Percentiles rank a stretch among this genome's conserved stretches.
Evolutionary conservation across 1,140 invertebrate genomes (phyloP).

Genomic region (Leucophenga varia): DNA sequence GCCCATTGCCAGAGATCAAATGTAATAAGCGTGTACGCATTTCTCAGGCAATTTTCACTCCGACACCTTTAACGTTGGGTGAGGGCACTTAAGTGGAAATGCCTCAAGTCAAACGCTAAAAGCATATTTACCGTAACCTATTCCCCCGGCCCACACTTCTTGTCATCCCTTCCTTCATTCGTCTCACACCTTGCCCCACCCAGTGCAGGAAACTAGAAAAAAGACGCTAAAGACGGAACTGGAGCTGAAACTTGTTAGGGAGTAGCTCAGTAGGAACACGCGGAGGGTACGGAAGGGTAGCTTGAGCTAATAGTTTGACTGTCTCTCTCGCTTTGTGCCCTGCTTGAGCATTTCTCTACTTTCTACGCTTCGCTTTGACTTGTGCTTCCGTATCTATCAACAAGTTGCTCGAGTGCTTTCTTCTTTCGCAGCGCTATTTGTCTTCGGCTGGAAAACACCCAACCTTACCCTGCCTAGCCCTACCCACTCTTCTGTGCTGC

Average conservation of each 20-base stretch:
- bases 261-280: no score
- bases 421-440: slow-evolving; percentile 27
- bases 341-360: slow-evolving; percentile 23
- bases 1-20: slow-evolving; percentile 38
- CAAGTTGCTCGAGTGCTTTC: slow-evolving; percentile 39
- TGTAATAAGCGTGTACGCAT: slow-evolving; percentile 46
- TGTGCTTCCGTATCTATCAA: slow-evolving; percentile 41
- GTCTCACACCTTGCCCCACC: background rate
- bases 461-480: no score
- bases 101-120: slow-evolving; percentile 47
- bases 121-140: slow-evolving; percentile 27
- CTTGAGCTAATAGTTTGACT: slow-evolving; percentile 38
- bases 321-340: slow-evolving; percentile 20
- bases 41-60: slow-evolving; percentile 39
- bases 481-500: background rate
- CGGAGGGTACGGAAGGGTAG: slow-evolving; percentile 8
- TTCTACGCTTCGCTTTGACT: slow-evolving; percentile 47
- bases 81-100: slow-evolving; percentile 49
- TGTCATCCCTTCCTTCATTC: background rate
- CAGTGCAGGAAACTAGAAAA: slow-evolving; percentile 8
- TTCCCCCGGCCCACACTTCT: background rate
- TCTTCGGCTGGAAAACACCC: slow-evolving; percentile 23
- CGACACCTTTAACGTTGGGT: slow-evolving; percentile 36
- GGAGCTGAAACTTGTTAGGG: no score
- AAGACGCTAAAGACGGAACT: slow-evolving; percentile 25